These are phyloP conservation scores for Psix sp. DNA, from an alignment of 1,140 invertebrate genomes.

Conservation along the genomic window DNA sequence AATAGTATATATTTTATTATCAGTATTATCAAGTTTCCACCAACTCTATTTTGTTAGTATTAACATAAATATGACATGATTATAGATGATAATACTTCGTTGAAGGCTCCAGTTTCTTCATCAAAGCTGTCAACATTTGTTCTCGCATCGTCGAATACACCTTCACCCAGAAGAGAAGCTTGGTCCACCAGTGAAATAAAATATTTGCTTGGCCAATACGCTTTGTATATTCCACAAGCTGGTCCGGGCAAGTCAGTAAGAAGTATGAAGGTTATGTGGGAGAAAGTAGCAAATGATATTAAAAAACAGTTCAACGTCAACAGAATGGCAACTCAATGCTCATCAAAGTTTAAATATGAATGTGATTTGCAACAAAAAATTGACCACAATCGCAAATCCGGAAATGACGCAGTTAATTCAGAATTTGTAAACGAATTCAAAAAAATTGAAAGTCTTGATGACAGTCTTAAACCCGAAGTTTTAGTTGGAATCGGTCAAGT, in stretches of 20 bases:
- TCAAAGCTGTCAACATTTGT: not conserved
- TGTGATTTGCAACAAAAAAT: constrained; percentile 12
- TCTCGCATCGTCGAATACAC: not conserved
- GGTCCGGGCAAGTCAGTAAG: constrained; percentile 7
- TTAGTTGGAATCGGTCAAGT: constrained; percentile 18
- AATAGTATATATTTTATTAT: too few species aligned
- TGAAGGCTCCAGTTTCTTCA: not conserved
- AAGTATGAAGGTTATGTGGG: constrained; percentile 4
- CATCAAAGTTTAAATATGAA: constrained; percentile 5
- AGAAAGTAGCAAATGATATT: constrained; percentile 4
- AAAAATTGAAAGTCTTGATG: constrained; percentile 36
- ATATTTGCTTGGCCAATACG: constrained; percentile 10
- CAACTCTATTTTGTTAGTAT: too few species aligned
- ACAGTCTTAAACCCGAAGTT: constrained; percentile 40
- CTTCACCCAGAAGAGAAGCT: constrained; percentile 5
- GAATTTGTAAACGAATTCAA: constrained; percentile 28
- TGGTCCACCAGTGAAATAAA: constrained; percentile 2
- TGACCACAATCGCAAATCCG: constrained; percentile 32
- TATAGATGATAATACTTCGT: too few species aligned
- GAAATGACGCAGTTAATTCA: constrained; percentile 14
- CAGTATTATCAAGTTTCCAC: too few species aligned
- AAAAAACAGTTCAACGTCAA: constrained; percentile 5
- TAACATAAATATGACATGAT: too few species aligned
- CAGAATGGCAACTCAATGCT: constrained; percentile 1
- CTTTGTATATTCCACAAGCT: constrained; percentile 17